Percentiles rank a stretch among this genome's conserved stretches.
Evolutionary conservation across 2,888 invertebrate species (phyloP).

Genomic region (Alviniconcha strummeri): DNA sequence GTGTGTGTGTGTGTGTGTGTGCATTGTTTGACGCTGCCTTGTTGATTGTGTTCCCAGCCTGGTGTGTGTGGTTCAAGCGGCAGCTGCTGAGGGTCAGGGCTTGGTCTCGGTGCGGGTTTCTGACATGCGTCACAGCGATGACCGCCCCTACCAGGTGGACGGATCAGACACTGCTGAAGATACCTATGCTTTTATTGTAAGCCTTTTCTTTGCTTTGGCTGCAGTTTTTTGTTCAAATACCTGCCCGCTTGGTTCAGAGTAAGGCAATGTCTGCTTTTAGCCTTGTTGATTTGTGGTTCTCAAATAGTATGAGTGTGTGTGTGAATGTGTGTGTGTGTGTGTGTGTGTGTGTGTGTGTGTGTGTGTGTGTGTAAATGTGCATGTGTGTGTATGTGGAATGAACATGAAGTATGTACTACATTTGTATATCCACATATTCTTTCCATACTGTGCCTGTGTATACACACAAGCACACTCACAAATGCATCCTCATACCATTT

Average conservation of each 20-base stretch:
- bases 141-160: constrained; percentile 28
- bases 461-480: neutral
- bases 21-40: no score
- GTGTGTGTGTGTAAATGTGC: neutral
- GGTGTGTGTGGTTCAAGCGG: constrained; percentile 32
- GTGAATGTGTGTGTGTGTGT: neutral
- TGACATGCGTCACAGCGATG: constrained; percentile 14
- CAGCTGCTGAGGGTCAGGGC: neutral
- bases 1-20: no score
- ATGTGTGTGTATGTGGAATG: neutral
- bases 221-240: no score
- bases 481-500: neutral
- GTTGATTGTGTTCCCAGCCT: constrained; percentile 31
- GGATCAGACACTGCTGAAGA: constrained; percentile 27
- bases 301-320: no score
- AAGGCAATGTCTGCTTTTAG: no score
- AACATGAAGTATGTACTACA: no score
- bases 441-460: neutral
- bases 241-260: no score
- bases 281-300: no score
- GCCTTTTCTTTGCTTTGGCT: neutral
- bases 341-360: neutral
- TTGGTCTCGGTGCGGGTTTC: constrained; percentile 28
- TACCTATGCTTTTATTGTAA: constrained; percentile 31
- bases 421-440: neutral